Percentiles rank a stretch among this genome's conserved stretches.
Evolutionary conservation across 2,888 invertebrate genomes (phyloP).

Genomic region (Nemotelus pantherinus): DNA sequence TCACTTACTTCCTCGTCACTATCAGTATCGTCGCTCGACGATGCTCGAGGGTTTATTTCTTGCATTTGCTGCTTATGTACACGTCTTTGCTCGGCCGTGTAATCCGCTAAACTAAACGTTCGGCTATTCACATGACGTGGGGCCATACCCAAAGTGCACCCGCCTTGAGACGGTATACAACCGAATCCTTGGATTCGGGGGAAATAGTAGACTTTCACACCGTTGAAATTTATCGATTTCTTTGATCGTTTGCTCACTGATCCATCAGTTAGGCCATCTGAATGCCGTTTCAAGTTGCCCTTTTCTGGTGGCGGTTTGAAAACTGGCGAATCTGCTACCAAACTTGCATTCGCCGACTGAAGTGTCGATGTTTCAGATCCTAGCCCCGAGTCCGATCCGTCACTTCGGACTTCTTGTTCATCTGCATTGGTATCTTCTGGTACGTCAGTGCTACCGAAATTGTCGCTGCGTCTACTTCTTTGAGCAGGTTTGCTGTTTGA

Average conservation of each 20-base stretch:
- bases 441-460: constrained; percentile 21
- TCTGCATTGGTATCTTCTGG: constrained; percentile 58
- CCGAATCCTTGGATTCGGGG: constrained; percentile 91
- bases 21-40: constrained; percentile 84
- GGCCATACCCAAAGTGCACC: constrained; percentile 93
- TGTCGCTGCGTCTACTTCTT: constrained; percentile 13
- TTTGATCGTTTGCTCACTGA: constrained; percentile 73
- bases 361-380: constrained; percentile 73
- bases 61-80: constrained; percentile 84
- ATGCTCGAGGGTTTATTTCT: constrained; percentile 62
- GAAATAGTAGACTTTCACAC: constrained; percentile 95
- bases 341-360: constrained; percentile 52
- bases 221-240: constrained; percentile 87
- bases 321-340: background rate
- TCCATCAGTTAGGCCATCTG: constrained; percentile 57
- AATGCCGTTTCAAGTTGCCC: constrained; percentile 76
- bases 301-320: constrained; percentile 59
- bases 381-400: constrained; percentile 85
- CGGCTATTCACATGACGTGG: constrained; percentile 74
- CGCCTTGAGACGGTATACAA: constrained; percentile 90
- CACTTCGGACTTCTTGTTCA: constrained; percentile 76
- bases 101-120: constrained; percentile 86
- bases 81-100: constrained; percentile 87
- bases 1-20: constrained; percentile 87
- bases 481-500: background rate